Conservation (phyloP, 1,140 invertebrate species). For the Mylabris phalerata region DNA sequence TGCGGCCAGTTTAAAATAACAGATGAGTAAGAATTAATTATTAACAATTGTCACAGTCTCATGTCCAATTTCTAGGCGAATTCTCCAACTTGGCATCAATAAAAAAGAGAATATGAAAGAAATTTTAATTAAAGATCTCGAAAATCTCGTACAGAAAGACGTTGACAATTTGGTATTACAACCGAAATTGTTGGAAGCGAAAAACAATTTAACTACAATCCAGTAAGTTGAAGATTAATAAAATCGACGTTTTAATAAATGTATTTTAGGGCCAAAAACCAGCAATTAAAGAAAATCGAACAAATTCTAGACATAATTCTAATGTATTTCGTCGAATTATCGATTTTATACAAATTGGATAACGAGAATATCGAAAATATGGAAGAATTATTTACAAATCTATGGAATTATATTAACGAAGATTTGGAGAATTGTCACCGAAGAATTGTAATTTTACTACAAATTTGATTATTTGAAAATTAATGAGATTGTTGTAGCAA, state of each 20-base stretch:
- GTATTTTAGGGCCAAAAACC: constrained; percentile 6
- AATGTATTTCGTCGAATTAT: constrained; percentile 11
- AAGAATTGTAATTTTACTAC: constrained; percentile 21
- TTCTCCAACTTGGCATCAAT: no score
- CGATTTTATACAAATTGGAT: constrained; percentile 15
- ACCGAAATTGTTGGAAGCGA: constrained; percentile 6
- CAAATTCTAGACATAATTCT: constrained; percentile 13
- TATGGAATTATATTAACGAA: constrained; percentile 15
- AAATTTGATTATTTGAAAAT: neutral
- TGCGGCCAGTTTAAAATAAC: no score
- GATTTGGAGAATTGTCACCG: constrained; percentile 18
- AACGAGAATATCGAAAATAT: constrained; percentile 15
- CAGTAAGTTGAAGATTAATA: neutral
- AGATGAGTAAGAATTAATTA: no score
- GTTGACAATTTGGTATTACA: constrained; percentile 14
- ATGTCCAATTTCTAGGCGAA: no score
- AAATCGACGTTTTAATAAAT: constrained; percentile 4
- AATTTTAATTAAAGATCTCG: constrained; percentile 6
- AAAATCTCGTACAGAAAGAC: constrained; percentile 8
- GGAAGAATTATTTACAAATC: constrained; percentile 17
- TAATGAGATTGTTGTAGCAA: constrained; percentile 1
- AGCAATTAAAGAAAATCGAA: constrained; percentile 1
- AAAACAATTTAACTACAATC: constrained; percentile 11
- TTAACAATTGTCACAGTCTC: no score
- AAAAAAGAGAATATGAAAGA: neutral